Percentiles rank a stretch among this genome's conserved stretches.
These are phyloP conservation scores for Mimumesa dahlbomi DNA, from an alignment of 2,888 invertebrate species.

Conservation along the genomic window DNA sequence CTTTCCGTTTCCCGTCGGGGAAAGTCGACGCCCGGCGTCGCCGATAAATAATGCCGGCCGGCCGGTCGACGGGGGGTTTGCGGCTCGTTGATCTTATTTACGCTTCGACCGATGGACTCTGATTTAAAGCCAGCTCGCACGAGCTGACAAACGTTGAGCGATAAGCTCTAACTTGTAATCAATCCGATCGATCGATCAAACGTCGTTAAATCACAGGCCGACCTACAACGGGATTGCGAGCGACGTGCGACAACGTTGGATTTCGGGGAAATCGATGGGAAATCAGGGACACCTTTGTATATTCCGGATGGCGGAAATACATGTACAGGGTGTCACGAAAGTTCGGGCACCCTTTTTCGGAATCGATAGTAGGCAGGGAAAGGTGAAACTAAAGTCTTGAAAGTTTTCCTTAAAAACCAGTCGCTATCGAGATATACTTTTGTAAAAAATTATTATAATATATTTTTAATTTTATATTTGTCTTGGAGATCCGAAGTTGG, in stretches of 20 bases:
- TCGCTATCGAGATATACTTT: too few species aligned
- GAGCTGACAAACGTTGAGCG: conserved; percentile 25
- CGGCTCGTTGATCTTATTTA: conserved; percentile 63
- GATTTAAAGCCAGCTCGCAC: conserved; percentile 49
- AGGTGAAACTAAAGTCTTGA: too few species aligned
- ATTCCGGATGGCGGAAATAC: too few species aligned
- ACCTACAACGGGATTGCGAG: conserved; percentile 8
- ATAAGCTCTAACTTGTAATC: conserved; percentile 40
- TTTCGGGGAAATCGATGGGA: conserved; percentile 47
- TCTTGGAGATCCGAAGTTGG: too few species aligned
- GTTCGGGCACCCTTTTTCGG: too few species aligned
- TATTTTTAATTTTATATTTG: too few species aligned
- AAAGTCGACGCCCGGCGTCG: neutral
- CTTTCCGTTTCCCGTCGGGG: conserved; percentile 25
- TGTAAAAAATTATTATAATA: too few species aligned
- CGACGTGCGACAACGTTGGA: conserved; percentile 18
- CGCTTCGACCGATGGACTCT: conserved; percentile 52
- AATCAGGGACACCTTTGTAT: conserved; percentile 33
- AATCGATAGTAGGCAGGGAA: too few species aligned
- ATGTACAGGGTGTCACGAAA: too few species aligned
- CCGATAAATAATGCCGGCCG: conserved; percentile 34
- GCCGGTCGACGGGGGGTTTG: conserved; percentile 4
- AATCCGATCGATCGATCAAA: conserved; percentile 41
- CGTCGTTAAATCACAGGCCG: conserved; percentile 26
- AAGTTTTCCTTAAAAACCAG: too few species aligned